phyloP scores from a whole-genome alignment of 2,797 vertebrate genomes.

The Dicrostonyx torquatus region DNA sequence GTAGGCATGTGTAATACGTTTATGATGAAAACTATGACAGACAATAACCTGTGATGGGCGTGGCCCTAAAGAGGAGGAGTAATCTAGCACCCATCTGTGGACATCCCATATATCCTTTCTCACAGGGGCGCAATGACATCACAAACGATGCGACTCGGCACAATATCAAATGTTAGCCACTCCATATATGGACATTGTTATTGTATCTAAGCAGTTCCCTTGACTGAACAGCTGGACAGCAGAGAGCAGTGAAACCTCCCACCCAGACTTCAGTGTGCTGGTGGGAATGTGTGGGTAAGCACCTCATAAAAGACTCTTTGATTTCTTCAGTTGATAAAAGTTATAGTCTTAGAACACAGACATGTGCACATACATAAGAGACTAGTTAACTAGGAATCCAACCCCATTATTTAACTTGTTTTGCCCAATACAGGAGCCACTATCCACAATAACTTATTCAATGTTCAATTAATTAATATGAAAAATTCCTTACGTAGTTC shows the following conservation, averaged over 20 bases:
- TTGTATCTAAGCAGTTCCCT: conserved; percentile 30
- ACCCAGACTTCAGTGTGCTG: conserved; percentile 46
- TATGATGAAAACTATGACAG: conserved; percentile 66
- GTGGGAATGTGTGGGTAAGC: background rate
- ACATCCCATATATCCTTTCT: background rate
- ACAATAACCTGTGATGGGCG: background rate
- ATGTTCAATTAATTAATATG: conserved; percentile 2
- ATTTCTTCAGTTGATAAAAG: conserved; percentile 21
- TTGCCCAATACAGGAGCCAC: background rate
- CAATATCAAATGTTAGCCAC: conserved; percentile 65
- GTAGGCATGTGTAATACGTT: background rate
- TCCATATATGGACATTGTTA: conserved; percentile 75
- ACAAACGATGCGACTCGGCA: conserved; percentile 25
- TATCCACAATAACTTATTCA: background rate
- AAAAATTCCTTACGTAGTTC: background rate
- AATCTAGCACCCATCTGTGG: background rate
- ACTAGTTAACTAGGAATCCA: background rate
- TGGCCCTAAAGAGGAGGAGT: background rate
- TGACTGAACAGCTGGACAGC: background rate
- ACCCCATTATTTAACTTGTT: background rate
- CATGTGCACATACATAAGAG: background rate
- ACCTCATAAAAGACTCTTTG: conserved; percentile 56
- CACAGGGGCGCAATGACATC: conserved; percentile 35
- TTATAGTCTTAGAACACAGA: background rate
- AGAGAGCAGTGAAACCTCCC: conserved; percentile 71